These are phyloP conservation scores for Ceriagrion tenellum DNA, from an alignment of 2,888 invertebrate genomes.

Conservation along the genomic window DNA sequence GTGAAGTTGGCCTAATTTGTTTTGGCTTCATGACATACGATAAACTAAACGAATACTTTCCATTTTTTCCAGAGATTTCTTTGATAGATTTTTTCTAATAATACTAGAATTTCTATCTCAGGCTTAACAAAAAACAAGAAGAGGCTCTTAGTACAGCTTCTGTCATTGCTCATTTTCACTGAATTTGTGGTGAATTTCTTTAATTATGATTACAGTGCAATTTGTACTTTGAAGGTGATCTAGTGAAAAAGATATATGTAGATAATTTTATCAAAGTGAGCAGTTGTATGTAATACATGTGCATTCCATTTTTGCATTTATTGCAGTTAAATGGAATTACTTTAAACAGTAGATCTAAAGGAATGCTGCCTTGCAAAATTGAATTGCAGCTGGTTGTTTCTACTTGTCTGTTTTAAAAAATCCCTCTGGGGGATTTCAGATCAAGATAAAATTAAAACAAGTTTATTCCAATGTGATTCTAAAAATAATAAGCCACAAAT, in stretches of 20 bases:
- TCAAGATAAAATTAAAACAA: neutral
- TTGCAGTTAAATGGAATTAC: constrained; percentile 48
- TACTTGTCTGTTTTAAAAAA: neutral
- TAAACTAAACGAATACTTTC: neutral
- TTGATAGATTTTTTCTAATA: neutral
- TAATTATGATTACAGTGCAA: neutral
- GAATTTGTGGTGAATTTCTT: neutral
- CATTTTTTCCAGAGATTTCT: neutral
- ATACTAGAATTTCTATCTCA: constrained; percentile 48
- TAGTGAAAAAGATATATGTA: neutral
- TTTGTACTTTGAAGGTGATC: neutral
- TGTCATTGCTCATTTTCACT: constrained; percentile 41
- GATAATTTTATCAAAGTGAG: constrained; percentile 3
- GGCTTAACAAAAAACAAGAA: constrained; percentile 14
- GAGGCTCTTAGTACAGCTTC: constrained; percentile 23
- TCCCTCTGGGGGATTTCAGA: neutral
- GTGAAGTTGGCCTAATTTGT: constrained; percentile 12
- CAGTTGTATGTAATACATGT: neutral
- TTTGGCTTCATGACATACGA: neutral
- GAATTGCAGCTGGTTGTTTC: neutral
- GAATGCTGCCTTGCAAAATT: constrained; percentile 3
- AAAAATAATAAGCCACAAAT: neutral
- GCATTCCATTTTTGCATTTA: constrained; percentile 61
- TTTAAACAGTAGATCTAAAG: constrained; percentile 4
- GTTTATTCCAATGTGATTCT: neutral